phyloP scores from a whole-genome alignment of 2,797 vertebrate genomes.

The Pangasius djambal region DNA sequence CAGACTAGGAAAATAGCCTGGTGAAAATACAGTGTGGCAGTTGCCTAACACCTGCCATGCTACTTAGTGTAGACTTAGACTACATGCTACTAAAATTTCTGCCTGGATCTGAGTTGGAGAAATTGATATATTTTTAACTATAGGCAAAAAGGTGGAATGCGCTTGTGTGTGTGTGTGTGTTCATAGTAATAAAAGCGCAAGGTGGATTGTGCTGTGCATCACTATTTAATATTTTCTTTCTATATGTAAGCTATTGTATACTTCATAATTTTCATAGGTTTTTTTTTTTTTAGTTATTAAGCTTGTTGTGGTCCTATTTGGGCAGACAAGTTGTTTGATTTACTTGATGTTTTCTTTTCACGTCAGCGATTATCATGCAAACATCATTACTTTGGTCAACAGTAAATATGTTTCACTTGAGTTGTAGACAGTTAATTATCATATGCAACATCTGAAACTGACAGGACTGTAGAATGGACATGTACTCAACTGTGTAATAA shows the following conservation, averaged over 20 bases:
- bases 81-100: neutral
- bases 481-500: neutral
- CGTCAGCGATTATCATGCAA: neutral
- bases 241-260: neutral
- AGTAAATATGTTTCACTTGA: neutral
- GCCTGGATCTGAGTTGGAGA: neutral
- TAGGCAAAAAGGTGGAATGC: neutral
- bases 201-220: neutral
- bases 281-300: neutral
- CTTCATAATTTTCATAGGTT: neutral
- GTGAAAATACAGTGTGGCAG: too few species aligned
- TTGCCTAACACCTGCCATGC: too few species aligned
- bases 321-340: neutral
- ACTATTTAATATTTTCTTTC: neutral
- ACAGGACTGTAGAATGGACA: neutral
- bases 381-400: neutral
- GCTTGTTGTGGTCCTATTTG: neutral
- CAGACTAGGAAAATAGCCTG: too few species aligned
- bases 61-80: neutral
- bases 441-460: neutral
- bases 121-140: neutral
- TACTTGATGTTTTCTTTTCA: neutral
- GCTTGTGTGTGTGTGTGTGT: neutral
- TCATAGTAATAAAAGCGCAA: neutral
- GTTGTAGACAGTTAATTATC: neutral